Evolutionary conservation across 64 coral and sea anemone genomes (phyloP), one percentile per base, ranked within the genome.

Genomic region (Stylophora pistillata): DNA sequence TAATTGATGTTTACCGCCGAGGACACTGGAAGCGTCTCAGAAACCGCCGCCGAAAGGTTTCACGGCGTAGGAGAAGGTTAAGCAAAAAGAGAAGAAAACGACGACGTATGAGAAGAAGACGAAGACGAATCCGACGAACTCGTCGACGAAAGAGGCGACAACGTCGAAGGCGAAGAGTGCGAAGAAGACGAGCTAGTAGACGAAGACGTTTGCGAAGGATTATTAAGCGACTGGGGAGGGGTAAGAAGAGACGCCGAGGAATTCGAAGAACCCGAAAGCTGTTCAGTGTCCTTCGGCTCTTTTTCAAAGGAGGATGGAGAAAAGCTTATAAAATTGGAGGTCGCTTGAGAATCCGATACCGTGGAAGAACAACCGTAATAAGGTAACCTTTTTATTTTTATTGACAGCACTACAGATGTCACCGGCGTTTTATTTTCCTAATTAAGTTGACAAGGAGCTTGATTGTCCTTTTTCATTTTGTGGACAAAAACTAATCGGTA

Each of bases 141-240:
- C 82, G 82, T 10, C 82, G 41, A 26, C 82, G 63, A 85, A 85
- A 62, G 33, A 71, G 62, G 52, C 25, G 68, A 53, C 23, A 32
- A 18, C 55, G 53, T 59, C 77, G 88, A 14, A 52, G 88, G 13
- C 65, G 78, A 10, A 78, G 88, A 58, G 15, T 33, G 41, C 80
- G 34, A 29, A 64, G 80, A 70, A 68, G 80, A 84, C 20, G 62
- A 54, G 10, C 12, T 25, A 68, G n/a, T 1, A 68, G 5, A 25
- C 64, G 64, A 21, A 68, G 64, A 25, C 64, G 64, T 25, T 26
- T 68, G 64, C 2, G 64, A 68, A 21, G 64, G 21, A 26, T 68
- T 68, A 68, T 23, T 13, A 82, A 60, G 47, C 41, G 61, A 16
- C 80, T 23, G 11, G 41, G 80, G 53, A 37, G 13, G 61, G 17